Evolutionary conservation across 2,888 invertebrate genomes (phyloP), one percentile per base, ranked within the genome.

Genomic region (Emesis furor): DNA sequence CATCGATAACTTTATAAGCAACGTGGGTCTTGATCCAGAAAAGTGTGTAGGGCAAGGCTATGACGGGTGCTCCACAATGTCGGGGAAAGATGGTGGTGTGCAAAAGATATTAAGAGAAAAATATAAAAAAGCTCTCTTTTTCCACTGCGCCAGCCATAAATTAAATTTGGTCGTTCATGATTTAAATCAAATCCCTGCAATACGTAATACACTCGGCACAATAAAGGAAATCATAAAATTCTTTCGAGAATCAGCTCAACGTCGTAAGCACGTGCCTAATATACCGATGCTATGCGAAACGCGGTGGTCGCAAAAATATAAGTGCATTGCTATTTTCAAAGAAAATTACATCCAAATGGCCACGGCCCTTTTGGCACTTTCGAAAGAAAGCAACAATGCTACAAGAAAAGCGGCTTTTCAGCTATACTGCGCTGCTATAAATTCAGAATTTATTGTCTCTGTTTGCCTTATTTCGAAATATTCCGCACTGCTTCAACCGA

Each of bases 71-170:
- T n/a, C 72, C n/a, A 72, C 51, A 32, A 5, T 72, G 72, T n/a
- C 72, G 46, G 72, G 72, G 42, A 72, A 72, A 42, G 72, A 72
- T 46, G 46, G 72, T 30, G 72, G 72, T 2, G 42, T 72, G 3
- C 72, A 72, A 72, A 46, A 39, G n/a, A 42, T 3, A n/a, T 24
- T 17, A 42, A 10, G 46, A 72, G 17, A 72, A 72, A 72, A n/a
- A 24, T 72, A 24, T 46, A 39, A 72, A 72, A 42, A 39, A 4
- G 24, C 10, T 46, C 14, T 51, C 6, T 14, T 51, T 42, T 39
- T 39, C 30, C 72, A 72, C 17, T 37, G 37, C 37, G 37, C 37
- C 37, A 4, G 37, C 37, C 37, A 37, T 6, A 72, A 42, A 51
- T 32, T 72, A 46, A 72, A 72, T 30, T 42, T 72, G 2, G 72